Evolutionary conservation across 1,140 invertebrate species (phyloP).

Genomic region (Papilio polytes): DNA sequence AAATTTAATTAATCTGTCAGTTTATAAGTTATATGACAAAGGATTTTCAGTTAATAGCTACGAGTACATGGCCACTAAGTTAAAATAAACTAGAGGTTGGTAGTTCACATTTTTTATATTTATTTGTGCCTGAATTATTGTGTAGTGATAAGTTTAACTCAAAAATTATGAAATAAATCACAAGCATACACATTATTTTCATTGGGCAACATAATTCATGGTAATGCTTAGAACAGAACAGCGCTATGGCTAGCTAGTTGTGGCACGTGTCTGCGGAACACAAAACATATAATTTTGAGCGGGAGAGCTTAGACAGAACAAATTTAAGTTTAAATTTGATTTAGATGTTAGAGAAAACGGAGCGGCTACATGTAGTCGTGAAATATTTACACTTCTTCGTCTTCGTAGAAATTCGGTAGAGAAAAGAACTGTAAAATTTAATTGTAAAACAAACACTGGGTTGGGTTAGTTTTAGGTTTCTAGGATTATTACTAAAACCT

Average conservation of each 20-base stretch:
- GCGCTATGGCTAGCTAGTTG: background rate
- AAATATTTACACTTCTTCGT: background rate
- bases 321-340: constrained; percentile 13
- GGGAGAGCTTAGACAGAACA: background rate
- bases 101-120: background rate
- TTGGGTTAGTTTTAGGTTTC: too few species aligned
- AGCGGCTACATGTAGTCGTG: background rate
- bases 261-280: background rate
- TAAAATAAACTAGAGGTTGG: background rate
- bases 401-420: background rate
- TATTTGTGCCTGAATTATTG: background rate
- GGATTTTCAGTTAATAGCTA: background rate
- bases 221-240: background rate
- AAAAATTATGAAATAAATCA: background rate
- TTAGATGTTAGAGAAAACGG: background rate
- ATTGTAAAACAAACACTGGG: too few species aligned
- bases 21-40: background rate
- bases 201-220: background rate
- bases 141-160: background rate
- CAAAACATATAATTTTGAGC: background rate
- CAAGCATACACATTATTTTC: background rate
- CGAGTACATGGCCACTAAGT: background rate
- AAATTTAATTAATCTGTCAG: constrained; percentile 24
- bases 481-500: too few species aligned
- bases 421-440: background rate